Evolutionary conservation across 2,113 vertebrate genomes (phyloP).

Genomic region (Nerophis lumbriciformis): DNA sequence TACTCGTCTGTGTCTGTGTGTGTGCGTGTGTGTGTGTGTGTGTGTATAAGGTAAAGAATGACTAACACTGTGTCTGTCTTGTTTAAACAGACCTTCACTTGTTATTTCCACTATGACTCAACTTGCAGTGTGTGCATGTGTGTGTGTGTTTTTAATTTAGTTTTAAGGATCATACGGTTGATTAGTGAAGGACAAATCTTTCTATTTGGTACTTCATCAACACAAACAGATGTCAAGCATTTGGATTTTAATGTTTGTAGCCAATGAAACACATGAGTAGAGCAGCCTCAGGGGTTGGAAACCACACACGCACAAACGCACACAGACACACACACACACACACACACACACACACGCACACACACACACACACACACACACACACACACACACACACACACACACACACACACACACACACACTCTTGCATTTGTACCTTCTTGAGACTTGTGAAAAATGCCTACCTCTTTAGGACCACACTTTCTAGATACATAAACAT

Average conservation of each 20-base stretch:
- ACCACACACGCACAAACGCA: not conserved
- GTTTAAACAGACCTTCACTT: no score
- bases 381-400: slow-evolving; percentile 20
- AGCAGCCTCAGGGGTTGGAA: slow-evolving; percentile 5
- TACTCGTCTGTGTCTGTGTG: no score
- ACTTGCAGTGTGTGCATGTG: not conserved
- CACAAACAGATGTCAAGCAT: slow-evolving; percentile 2
- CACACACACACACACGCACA: not conserved
- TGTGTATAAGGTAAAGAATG: no score
- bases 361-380: slow-evolving; percentile 6
- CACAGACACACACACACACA: no score
- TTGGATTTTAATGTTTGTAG: slow-evolving; percentile 5
- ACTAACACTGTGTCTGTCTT: no score
- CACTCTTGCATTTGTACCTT: not conserved
- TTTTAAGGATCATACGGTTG: no score
- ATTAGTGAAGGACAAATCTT: not conserved
- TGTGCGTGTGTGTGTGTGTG: no score
- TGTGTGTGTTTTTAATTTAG: not conserved
- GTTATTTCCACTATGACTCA: no score
- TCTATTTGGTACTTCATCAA: not conserved
- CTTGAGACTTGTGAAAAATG: no score
- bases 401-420: slow-evolving; percentile 20
- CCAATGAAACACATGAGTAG: slow-evolving; percentile 16
- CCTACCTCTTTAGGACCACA: no score
- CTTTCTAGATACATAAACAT: no score